Conservation (phyloP, 2,888 invertebrate species). For the Sinhomidia bicolor region DNA sequence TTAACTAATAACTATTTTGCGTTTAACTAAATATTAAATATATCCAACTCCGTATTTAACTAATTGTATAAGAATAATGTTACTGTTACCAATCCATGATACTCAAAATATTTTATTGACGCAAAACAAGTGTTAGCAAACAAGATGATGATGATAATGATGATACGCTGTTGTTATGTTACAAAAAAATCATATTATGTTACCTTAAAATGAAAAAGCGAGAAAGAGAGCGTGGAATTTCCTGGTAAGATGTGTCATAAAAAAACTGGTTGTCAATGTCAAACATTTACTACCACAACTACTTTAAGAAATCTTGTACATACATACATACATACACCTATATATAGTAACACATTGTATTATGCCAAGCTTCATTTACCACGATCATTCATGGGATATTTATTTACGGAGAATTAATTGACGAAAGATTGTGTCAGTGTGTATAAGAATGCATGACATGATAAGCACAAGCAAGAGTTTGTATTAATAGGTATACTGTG, state of each 20-base stretch:
- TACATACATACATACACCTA: not conserved
- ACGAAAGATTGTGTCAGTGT: too few relatives aligned
- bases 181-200: conserved; percentile 45
- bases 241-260: conserved; percentile 43
- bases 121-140: not conserved
- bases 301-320: not conserved
- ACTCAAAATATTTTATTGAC: conserved; percentile 60
- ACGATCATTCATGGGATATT: not conserved
- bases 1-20: not conserved
- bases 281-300: not conserved
- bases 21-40: not conserved
- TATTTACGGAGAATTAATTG: too few relatives aligned
- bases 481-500: not conserved
- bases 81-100: conserved; percentile 74
- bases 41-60: not conserved
- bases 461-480: not conserved
- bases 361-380: not conserved
- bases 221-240: not conserved
- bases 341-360: not conserved
- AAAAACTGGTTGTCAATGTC: conserved; percentile 34
- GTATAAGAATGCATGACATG: not conserved
- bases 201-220: conserved; percentile 30
- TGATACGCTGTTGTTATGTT: not conserved
- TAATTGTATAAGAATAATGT: not conserved
- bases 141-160: too few relatives aligned